Base-by-base conservation (phyloP, 30 jellyfish, hydroid and myxozoan genomes). In the Calvadosia cruxmelitensis region DNA sequence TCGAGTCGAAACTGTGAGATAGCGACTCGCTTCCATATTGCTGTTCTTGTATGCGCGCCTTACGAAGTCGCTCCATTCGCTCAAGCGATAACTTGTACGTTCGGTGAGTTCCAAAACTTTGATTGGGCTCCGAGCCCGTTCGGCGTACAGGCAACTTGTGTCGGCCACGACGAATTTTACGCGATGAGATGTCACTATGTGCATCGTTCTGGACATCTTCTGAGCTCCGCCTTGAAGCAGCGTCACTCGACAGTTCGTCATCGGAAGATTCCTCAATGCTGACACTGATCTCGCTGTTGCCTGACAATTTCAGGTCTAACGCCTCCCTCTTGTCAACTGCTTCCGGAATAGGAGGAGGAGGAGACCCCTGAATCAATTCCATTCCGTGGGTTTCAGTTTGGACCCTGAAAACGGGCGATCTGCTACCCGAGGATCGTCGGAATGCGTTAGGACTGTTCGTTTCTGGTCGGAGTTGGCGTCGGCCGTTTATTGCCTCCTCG, bases 401-500 rank as follows among this genome's bases (percentile, higher is more conserved):
- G 50, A 50, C 27, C 13, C 34, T 3, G 0, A 26, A 29, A 16
- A 16, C 24, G 24, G 72, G 28, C 12, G 69, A n/a, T 23, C 27
- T 27, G 78, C n/a, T 53, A 25, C 20, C 52, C 71, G 71, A 48
- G 13, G 32, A 0, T 15, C 65, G 23, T 30, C 26, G n/a, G 31
- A 16, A 71, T 1, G 34, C 66, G 10, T 2, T 34, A 52, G 71
- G 66, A 16, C 30, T 50, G 2, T 27, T 7, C 24, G 81, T 49
- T 2, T 51, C 36, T 28, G 27, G 75, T 7, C 25, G 71, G 27
- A 50, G 68, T 26, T 75, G 63, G 33, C 83, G 77, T 33, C 69
- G 67, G n/a, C 65, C 53, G 29, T 73, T 29, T 1, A 79, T 27
- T 3, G 92, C 83, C 49, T 79, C 92, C 52, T 79, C 92, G 69